These are phyloP conservation scores for Notolepis coatsorum DNA, from an alignment of 2,797 vertebrate genomes.

Conservation along the genomic window DNA sequence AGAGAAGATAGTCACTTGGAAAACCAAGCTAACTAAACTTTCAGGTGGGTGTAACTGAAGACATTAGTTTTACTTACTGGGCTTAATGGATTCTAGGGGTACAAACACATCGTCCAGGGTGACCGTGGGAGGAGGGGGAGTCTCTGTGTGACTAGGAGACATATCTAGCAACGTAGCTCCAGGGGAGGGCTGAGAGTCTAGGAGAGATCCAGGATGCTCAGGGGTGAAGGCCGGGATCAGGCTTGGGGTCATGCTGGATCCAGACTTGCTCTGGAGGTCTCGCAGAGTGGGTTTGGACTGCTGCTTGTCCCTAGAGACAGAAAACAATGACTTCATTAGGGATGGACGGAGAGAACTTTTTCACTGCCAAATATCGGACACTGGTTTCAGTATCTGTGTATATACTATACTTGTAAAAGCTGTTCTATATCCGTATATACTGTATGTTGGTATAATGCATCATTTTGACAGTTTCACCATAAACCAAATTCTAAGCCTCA, in stretches of 20 bases:
- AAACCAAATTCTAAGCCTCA: too few relatives aligned
- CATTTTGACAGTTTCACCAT: too few relatives aligned
- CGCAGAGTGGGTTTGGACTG: conserved; percentile 91
- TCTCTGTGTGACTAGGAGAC: conserved; percentile 48
- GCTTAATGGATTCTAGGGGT: conserved; percentile 96
- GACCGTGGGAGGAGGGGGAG: conserved; percentile 56
- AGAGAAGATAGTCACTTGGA: not conserved
- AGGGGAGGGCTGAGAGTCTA: conserved; percentile 50
- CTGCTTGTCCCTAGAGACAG: conserved; percentile 89
- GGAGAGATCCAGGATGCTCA: conserved; percentile 51
- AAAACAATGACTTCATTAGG: not conserved
- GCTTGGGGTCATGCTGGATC: conserved; percentile 52
- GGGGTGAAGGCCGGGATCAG: conserved; percentile 63
- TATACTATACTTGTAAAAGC: too few relatives aligned
- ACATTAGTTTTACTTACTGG: conserved; percentile 82
- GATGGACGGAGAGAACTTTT: too few relatives aligned
- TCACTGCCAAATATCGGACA: too few relatives aligned
- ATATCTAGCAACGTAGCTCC: conserved; percentile 62
- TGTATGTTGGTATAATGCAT: not conserved
- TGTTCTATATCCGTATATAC: not conserved
- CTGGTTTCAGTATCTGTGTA: too few relatives aligned
- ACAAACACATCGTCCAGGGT: conserved; percentile 89
- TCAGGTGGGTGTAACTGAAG: not conserved
- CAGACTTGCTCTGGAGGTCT: conserved; percentile 91
- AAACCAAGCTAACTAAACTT: not conserved